Percentiles rank a stretch among this genome's conserved stretches.
These are phyloP conservation scores for Orthonychiurus folsomi DNA, from an alignment of 2,888 invertebrate genomes.

Conservation along the genomic window DNA sequence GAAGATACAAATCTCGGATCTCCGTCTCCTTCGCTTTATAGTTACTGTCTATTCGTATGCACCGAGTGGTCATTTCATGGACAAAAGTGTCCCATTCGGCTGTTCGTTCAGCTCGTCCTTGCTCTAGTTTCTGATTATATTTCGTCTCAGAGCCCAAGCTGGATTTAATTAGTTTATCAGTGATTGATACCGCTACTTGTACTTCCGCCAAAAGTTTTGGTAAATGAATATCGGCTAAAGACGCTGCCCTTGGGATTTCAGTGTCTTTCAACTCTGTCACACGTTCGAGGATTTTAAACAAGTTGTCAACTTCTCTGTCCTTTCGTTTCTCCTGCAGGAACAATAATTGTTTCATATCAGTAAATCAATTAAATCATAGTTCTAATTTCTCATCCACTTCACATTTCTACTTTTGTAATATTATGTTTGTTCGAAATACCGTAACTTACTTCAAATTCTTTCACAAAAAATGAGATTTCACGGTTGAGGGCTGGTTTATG, in stretches of 20 bases:
- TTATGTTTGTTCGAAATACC: no score
- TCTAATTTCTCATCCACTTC: no score
- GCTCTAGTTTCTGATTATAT: constrained; percentile 43
- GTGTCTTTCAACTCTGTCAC: constrained; percentile 68
- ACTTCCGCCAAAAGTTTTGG: constrained; percentile 58
- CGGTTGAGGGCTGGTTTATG: constrained; percentile 77
- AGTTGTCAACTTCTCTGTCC: constrained; percentile 67
- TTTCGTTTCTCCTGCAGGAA: constrained; percentile 68
- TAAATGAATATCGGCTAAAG: constrained; percentile 54
- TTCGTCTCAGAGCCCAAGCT: constrained; percentile 23
- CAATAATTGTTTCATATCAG: no score
- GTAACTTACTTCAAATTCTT: constrained; percentile 83
- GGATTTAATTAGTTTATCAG: constrained; percentile 28
- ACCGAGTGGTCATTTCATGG: constrained; percentile 67
- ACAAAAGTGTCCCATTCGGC: constrained; percentile 65
- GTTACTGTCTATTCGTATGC: constrained; percentile 63
- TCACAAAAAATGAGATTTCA: constrained; percentile 71
- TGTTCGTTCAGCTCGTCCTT: constrained; percentile 50
- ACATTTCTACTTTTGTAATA: no score
- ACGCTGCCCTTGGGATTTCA: constrained; percentile 59
- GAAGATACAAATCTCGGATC: constrained; percentile 61
- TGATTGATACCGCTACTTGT: constrained; percentile 49
- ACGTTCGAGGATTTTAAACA: constrained; percentile 67
- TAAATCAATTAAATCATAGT: no score
- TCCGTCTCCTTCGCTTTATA: constrained; percentile 72